Evolutionary conservation across 2,113 vertebrate genomes (phyloP).

Genomic region (Elachura formosa): DNA sequence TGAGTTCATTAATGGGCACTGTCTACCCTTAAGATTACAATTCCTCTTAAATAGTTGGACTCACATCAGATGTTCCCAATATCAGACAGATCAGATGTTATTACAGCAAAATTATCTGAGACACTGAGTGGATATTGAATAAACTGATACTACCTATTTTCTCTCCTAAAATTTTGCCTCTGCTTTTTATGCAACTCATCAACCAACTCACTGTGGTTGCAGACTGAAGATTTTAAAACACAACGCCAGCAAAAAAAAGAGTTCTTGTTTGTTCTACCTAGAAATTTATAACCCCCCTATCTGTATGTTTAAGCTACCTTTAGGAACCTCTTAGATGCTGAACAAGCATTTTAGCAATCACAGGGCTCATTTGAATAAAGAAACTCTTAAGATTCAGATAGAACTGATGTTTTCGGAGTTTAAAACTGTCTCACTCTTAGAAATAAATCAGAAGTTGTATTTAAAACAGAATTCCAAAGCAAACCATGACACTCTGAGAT

Average conservation of each 20-base stretch:
- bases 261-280: background rate
- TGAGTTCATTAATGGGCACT: background rate
- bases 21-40: background rate
- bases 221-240: background rate
- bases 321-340: background rate
- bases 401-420: background rate
- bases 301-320: background rate
- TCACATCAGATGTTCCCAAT: background rate
- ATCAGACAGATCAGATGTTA: background rate
- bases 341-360: background rate
- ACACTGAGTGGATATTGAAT: background rate
- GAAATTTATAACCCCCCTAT: background rate
- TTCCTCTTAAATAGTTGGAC: background rate
- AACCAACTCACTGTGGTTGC: background rate
- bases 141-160: background rate
- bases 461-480: background rate
- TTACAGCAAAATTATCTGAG: background rate
- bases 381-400: background rate
- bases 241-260: background rate
- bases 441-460: background rate
- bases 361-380: background rate
- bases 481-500: background rate
- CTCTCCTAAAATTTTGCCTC: background rate
- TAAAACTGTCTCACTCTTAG: background rate
- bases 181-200: background rate